These are phyloP conservation scores for Harpegnathos saltator DNA, from an alignment of 1,140 invertebrate genomes.

Conservation along the genomic window DNA sequence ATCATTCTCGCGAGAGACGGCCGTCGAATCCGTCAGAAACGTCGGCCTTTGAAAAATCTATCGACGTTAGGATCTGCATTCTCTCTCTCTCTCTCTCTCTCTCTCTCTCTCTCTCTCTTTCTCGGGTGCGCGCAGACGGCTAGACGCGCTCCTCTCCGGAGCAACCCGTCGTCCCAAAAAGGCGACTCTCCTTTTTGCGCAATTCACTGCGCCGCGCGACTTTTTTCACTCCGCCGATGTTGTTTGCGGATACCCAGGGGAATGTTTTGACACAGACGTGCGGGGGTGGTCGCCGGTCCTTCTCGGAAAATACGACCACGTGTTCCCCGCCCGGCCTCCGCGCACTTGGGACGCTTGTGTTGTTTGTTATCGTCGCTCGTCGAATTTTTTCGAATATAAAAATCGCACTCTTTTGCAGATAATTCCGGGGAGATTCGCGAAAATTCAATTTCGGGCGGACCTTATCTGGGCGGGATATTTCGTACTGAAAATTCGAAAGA, in stretches of 20 bases:
- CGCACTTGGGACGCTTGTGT: too few species aligned
- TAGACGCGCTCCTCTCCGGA: neutral
- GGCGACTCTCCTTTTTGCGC: neutral
- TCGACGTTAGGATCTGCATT: conserved; percentile 49
- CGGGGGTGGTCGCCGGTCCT: too few species aligned
- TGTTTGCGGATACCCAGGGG: neutral
- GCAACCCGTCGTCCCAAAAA: neutral
- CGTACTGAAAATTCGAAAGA: too few species aligned
- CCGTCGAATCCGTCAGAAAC: conserved; percentile 43
- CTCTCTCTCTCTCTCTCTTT: neutral
- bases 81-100: conserved; percentile 2
- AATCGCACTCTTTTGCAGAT: too few species aligned
- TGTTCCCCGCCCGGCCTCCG: too few species aligned
- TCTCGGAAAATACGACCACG: too few species aligned
- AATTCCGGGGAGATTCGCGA: too few species aligned
- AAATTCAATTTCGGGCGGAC: too few species aligned
- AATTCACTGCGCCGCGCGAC: neutral
- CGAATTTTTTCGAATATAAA: too few species aligned
- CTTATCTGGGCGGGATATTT: too few species aligned
- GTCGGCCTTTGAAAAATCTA: conserved; percentile 53
- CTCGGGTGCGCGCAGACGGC: neutral
- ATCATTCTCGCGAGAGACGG: conserved; percentile 3
- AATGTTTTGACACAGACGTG: neutral
- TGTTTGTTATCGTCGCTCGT: too few species aligned
- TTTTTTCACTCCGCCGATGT: conserved; percentile 17